Evolutionary conservation across 2,888 invertebrate genomes (phyloP).

Genomic region (Nephrocerus scutellatus): DNA sequence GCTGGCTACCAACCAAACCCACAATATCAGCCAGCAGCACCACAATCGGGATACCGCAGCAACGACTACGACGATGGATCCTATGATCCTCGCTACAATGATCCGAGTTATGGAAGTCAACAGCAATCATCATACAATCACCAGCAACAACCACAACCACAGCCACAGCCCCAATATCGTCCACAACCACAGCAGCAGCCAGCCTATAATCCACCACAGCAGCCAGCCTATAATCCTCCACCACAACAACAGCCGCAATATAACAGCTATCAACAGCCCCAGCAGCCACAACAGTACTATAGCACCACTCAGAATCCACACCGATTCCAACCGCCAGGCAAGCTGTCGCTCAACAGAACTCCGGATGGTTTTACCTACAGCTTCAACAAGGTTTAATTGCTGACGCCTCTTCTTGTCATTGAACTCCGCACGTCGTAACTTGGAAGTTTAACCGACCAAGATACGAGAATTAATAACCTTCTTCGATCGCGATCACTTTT

Average conservation of each 20-base stretch:
- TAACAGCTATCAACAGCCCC: conserved; percentile 36
- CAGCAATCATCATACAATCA: conserved; percentile 41
- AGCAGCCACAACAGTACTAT: conserved; percentile 44
- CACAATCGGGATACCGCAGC: conserved; percentile 39
- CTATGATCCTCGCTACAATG: conserved; percentile 47
- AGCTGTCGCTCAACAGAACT: conserved; percentile 75
- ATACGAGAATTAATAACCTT: too few species aligned
- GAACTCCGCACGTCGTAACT: too few species aligned
- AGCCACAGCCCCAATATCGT: conserved; percentile 33
- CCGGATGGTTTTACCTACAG: conserved; percentile 84
- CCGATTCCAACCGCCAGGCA: conserved; percentile 77
- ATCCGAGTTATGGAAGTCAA: conserved; percentile 41
- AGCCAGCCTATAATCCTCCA: conserved; percentile 44
- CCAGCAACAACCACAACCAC: conserved; percentile 44
- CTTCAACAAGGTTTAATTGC: conserved; percentile 59
- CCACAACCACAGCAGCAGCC: conserved; percentile 36
- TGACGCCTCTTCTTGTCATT: background rate
- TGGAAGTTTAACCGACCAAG: too few species aligned
- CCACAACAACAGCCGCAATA: conserved; percentile 31
- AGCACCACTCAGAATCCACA: conserved; percentile 62
- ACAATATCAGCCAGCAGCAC: conserved; percentile 48
- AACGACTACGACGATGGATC: conserved; percentile 45
- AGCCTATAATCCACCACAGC: conserved; percentile 45
- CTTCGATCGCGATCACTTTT: too few species aligned
- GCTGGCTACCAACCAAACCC: conserved; percentile 50